These are phyloP conservation scores for Rhyacichthys aspro DNA, from an alignment of 2,797 vertebrate genomes.

Conservation along the genomic window DNA sequence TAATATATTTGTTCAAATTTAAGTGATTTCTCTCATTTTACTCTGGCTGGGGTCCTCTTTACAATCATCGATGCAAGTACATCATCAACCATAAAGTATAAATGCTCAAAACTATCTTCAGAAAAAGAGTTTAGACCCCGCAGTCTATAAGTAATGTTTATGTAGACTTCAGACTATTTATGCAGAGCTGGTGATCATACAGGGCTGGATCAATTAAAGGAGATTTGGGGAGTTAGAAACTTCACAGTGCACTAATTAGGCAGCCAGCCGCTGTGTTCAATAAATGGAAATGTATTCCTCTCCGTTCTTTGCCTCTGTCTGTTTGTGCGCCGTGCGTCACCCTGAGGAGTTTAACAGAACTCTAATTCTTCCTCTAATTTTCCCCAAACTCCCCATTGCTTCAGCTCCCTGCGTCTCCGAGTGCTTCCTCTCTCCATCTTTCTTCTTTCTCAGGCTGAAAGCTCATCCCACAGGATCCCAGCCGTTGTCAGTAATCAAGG, in stretches of 20 bases:
- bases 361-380: conserved; percentile 72
- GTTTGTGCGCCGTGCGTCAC: conserved; percentile 51
- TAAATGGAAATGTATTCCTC: conserved; percentile 65
- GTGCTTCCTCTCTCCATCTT: conserved; percentile 46
- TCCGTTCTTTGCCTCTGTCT: conserved; percentile 41
- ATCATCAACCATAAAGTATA: too few relatives aligned
- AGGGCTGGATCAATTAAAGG: conserved; percentile 60
- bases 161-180: conserved; percentile 53
- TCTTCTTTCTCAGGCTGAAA: conserved; percentile 65
- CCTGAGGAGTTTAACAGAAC: conserved; percentile 61
- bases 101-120: too few relatives aligned
- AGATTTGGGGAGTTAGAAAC: conserved; percentile 62
- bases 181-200: conserved; percentile 46
- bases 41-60: too few relatives aligned
- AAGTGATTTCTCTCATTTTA: too few relatives aligned
- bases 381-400: conserved; percentile 43
- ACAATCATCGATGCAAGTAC: too few relatives aligned
- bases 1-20: too few relatives aligned
- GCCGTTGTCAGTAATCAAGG: conserved; percentile 78
- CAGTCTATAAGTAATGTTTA: conserved; percentile 47
- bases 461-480: conserved; percentile 68
- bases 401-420: conserved; percentile 28
- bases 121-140: conserved; percentile 21
- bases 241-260: conserved; percentile 69
- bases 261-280: conserved; percentile 54